Evolutionary conservation across 2,797 vertebrate genomes (phyloP).

Genomic region (Tinamus major): DNA sequence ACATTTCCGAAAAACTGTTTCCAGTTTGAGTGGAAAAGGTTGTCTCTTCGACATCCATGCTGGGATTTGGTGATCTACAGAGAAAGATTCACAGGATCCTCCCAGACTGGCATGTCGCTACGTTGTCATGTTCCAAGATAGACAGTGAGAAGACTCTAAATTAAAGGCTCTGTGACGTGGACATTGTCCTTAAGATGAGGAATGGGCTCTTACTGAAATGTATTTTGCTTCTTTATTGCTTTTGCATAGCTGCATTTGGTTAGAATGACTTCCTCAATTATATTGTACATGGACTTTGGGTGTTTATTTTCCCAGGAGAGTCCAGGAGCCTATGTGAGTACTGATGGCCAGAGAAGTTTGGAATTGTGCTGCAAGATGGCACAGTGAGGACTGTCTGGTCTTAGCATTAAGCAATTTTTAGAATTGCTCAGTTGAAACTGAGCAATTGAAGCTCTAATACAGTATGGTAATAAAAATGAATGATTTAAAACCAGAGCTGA

Average conservation of each 20-base stretch:
- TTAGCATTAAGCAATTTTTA: background rate
- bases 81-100: background rate
- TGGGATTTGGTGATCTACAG: background rate
- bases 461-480: accelerated
- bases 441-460: background rate
- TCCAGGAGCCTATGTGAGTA: accelerated
- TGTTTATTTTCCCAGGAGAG: background rate
- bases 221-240: background rate
- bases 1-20: background rate
- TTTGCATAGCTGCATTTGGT: background rate
- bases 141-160: background rate
- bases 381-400: background rate
- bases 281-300: background rate
- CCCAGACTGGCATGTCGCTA: background rate
- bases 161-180: background rate
- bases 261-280: background rate
- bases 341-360: background rate
- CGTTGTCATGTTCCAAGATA: background rate
- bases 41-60: background rate
- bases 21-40: background rate
- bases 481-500: background rate
- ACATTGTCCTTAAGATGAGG: background rate
- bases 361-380: background rate
- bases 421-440: background rate
- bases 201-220: background rate